Conservation (phyloP, 2,797 vertebrate species). For the Phoeniculus purpureus region DNA sequence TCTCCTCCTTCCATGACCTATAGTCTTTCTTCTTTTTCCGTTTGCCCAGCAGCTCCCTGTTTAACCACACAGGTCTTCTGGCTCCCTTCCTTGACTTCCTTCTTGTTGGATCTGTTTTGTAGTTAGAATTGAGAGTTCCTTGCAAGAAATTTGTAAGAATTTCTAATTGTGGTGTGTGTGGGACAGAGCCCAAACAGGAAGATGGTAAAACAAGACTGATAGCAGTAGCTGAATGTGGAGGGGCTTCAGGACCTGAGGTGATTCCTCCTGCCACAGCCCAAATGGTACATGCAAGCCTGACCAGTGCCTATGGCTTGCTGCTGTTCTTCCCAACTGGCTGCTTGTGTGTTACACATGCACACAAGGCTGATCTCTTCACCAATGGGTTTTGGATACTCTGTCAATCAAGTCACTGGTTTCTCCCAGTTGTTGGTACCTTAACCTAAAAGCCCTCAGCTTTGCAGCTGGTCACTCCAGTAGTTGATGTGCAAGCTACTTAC, state of each 20-base stretch:
- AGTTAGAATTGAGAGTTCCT: not conserved
- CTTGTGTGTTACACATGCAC: not conserved
- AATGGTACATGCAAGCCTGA: not conserved
- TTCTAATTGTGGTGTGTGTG: not conserved
- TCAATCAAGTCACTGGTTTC: accelerated
- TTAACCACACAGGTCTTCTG: not conserved
- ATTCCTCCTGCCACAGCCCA: not conserved
- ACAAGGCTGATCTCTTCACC: not conserved
- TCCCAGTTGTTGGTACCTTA: not conserved
- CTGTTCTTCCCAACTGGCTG: accelerated
- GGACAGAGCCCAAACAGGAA: too few relatives aligned
- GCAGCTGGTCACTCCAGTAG: not conserved
- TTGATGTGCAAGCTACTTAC: accelerated
- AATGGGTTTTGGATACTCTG: not conserved
- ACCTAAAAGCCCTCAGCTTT: not conserved
- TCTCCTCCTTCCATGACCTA: too few relatives aligned
- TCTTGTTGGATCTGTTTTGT: not conserved
- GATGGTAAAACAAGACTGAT: not conserved
- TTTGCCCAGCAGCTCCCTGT: too few relatives aligned
- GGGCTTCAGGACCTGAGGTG: not conserved
- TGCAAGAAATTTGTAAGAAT: not conserved
- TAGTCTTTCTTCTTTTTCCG: too few relatives aligned
- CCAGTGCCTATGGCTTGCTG: accelerated
- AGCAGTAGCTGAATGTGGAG: not conserved
- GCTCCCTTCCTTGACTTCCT: too few relatives aligned